A percentile compares a stretch with the other conserved stretches of the same genome.
Conservation (phyloP, 2,888 invertebrate genomes). For the Hypselothyrea guttata region DNA sequence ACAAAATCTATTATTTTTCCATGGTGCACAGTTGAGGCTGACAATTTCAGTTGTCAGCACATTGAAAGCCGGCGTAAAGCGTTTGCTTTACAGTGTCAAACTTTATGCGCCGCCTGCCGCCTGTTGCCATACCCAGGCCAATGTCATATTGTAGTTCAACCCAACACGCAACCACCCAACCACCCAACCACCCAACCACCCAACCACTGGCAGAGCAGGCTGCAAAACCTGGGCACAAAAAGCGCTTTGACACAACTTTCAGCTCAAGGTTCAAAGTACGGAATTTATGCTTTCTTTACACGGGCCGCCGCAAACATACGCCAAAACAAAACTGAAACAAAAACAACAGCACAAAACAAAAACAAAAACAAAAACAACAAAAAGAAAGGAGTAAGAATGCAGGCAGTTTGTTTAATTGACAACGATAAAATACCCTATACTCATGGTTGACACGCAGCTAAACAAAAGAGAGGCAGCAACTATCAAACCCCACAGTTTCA, state of each 20-base stretch:
- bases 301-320: slow-evolving; percentile 49
- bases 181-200: slow-evolving; percentile 1
- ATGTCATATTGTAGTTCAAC: not conserved
- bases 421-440: slow-evolving; percentile 1
- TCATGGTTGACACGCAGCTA: too few species aligned
- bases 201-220: slow-evolving; percentile 5
- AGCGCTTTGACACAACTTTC: slow-evolving; percentile 61
- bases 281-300: slow-evolving; percentile 63
- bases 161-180: slow-evolving; percentile 4
- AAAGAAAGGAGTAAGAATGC: slow-evolving; percentile 13
- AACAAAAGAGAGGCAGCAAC: too few species aligned
- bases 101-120: slow-evolving; percentile 33
- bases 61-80: slow-evolving; percentile 41
- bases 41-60: slow-evolving; percentile 59
- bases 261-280: slow-evolving; percentile 65
- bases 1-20: too few species aligned
- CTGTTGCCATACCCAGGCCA: slow-evolving; percentile 25
- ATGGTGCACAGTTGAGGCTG: not conserved
- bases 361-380: slow-evolving; percentile 9
- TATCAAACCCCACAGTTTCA: too few species aligned
- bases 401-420: not conserved
- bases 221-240: slow-evolving; percentile 51
- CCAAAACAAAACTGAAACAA: slow-evolving; percentile 36
- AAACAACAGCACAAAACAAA: slow-evolving; percentile 10
- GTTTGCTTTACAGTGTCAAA: slow-evolving; percentile 54